phyloP scores from a whole-genome alignment of 2,888 invertebrate genomes.

The Drosophila tripunctata region DNA sequence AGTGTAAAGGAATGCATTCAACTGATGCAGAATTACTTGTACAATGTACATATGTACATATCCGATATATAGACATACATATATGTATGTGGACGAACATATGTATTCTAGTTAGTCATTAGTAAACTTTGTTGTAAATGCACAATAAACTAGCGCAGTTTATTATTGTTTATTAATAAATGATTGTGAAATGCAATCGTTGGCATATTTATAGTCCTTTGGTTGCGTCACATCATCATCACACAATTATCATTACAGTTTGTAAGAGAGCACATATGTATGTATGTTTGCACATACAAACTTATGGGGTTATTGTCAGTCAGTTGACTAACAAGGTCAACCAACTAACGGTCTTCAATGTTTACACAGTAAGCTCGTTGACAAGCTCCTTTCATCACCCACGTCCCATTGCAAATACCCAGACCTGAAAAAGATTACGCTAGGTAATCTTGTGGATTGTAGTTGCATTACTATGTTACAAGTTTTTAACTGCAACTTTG shows the following conservation, averaged over 20 bases:
- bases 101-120: background rate
- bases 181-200: slow-evolving; percentile 12
- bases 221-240: slow-evolving; percentile 1
- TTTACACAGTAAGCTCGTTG: slow-evolving; percentile 3
- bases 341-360: background rate
- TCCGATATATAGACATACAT: background rate
- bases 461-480: background rate
- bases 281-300: background rate
- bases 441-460: background rate
- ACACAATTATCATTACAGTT: background rate
- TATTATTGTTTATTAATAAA: slow-evolving; percentile 35
- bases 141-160: slow-evolving; percentile 4
- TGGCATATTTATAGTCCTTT: background rate
- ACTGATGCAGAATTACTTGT: slow-evolving; percentile 2
- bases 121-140: slow-evolving; percentile 14
- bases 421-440: background rate
- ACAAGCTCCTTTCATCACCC: background rate
- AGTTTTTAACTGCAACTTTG: background rate
- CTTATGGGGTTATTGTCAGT: background rate
- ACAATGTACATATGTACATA: too few species aligned
- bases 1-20: slow-evolving; percentile 12
- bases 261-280: background rate
- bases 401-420: background rate
- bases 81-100: background rate
- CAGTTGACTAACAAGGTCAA: slow-evolving; percentile 5